Percentiles rank a stretch among this genome's conserved stretches.
These are phyloP conservation scores for Pseudochirops corinnae DNA, from an alignment of 2,797 vertebrate species.

Conservation along the genomic window DNA sequence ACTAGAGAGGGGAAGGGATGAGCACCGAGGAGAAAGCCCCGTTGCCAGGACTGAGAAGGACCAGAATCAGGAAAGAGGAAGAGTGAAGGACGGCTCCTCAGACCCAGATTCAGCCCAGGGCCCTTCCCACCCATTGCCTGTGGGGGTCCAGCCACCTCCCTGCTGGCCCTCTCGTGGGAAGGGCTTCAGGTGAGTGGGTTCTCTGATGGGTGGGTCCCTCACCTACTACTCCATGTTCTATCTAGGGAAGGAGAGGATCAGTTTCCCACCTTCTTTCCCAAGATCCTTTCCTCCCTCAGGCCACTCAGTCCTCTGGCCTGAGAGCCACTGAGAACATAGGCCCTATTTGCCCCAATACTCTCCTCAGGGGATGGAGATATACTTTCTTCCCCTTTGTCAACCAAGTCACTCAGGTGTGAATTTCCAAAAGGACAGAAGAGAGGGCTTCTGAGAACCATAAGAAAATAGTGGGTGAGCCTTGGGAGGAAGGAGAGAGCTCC, in stretches of 20 bases:
- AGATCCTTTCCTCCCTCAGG: not conserved
- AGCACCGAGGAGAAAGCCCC: not conserved
- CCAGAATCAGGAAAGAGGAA: not conserved
- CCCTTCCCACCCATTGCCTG: not conserved
- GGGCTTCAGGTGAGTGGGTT: no score
- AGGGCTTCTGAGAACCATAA: slow-evolving; percentile 20
- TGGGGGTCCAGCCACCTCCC: not conserved
- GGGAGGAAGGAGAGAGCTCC: not conserved
- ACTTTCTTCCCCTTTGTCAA: slow-evolving; percentile 28
- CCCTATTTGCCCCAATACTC: slow-evolving; percentile 16
- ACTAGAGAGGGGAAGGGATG: not conserved
- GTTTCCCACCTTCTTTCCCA: not conserved
- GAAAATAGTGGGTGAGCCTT: not conserved
- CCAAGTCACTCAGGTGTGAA: not conserved
- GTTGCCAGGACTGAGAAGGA: not conserved
- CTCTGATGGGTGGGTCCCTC: not conserved
- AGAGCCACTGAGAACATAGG: slow-evolving; percentile 7
- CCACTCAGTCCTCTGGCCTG: not conserved
- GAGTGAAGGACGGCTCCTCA: not conserved
- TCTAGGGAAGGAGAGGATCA: not conserved
- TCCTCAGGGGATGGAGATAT: not conserved
- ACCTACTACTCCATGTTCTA: not conserved
- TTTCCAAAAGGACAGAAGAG: slow-evolving; percentile 64
- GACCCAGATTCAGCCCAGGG: not conserved
- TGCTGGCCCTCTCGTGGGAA: not conserved